phyloP scores from a whole-genome alignment of 2,888 invertebrate genomes.

The Syrista parreyssii region DNA sequence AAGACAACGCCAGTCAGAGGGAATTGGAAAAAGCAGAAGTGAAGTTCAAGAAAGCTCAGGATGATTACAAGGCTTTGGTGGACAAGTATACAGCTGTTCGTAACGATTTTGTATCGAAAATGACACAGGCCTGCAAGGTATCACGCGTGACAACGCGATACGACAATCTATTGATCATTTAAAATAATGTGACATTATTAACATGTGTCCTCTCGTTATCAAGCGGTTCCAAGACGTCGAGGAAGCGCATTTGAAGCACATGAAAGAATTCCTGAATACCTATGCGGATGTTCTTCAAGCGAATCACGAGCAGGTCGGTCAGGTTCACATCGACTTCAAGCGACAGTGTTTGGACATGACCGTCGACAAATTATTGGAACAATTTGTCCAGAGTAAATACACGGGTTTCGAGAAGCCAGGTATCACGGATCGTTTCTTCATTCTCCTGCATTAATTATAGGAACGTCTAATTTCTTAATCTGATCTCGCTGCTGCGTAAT shows the following conservation, averaged over 20 bases:
- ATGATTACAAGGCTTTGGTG: slow-evolving; percentile 90
- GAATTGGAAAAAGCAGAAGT: slow-evolving; percentile 94
- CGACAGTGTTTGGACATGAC: slow-evolving; percentile 92
- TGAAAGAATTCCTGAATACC: slow-evolving; percentile 93
- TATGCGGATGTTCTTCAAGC: slow-evolving; percentile 89
- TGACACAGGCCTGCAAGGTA: slow-evolving; percentile 91
- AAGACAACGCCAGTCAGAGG: slow-evolving; percentile 90
- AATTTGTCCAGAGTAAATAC: slow-evolving; percentile 91
- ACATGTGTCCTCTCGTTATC: not conserved
- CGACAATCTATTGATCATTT: not conserved
- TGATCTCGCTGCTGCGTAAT: slow-evolving; percentile 3
- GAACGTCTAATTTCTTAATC: not conserved
- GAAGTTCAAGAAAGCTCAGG: slow-evolving; percentile 93
- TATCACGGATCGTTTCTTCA: slow-evolving; percentile 59
- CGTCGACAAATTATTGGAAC: slow-evolving; percentile 90
- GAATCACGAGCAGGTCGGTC: slow-evolving; percentile 89
- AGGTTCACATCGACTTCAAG: slow-evolving; percentile 93
- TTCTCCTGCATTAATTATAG: not conserved
- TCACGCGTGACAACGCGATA: slow-evolving; percentile 13
- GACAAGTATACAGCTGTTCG: slow-evolving; percentile 93
- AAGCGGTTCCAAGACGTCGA: slow-evolving; percentile 95
- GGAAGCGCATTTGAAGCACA: slow-evolving; percentile 90
- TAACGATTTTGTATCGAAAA: slow-evolving; percentile 95
- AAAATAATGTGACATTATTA: not conserved
- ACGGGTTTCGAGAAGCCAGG: slow-evolving; percentile 95